Conservation (phyloP, 2,888 invertebrate genomes). For the Molorchus minor region DNA sequence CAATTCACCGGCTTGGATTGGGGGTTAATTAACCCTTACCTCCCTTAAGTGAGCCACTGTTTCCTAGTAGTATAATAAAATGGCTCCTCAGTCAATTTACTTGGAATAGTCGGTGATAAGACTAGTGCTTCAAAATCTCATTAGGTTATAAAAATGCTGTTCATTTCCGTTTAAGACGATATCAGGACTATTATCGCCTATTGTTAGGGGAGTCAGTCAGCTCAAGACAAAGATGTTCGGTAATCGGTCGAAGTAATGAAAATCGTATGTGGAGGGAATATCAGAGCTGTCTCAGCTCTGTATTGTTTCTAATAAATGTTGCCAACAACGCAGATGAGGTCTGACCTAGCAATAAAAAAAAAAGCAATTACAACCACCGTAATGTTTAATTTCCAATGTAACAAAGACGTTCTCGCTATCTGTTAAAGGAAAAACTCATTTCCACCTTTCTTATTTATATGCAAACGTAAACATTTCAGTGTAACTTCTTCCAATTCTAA, state of each 20-base stretch:
- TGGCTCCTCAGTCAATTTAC: no score
- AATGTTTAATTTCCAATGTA: not conserved
- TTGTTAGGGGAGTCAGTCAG: slow-evolving; percentile 42
- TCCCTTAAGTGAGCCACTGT: no score
- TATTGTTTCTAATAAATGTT: not conserved
- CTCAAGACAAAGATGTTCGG: slow-evolving; percentile 39
- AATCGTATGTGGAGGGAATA: slow-evolving; percentile 48
- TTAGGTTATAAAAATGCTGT: slow-evolving; percentile 11
- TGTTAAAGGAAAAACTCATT: slow-evolving; percentile 24
- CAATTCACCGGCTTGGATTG: no score
- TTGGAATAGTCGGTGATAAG: no score
- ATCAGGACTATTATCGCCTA: slow-evolving; percentile 41
- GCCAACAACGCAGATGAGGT: not conserved
- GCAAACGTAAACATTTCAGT: slow-evolving; percentile 33
- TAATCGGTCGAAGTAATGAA: slow-evolving; percentile 40
- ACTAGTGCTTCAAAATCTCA: not conserved
- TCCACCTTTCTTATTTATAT: slow-evolving; percentile 32
- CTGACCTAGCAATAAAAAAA: not conserved
- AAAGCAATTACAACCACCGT: not conserved
- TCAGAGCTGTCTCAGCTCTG: slow-evolving; percentile 17
- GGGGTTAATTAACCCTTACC: no score
- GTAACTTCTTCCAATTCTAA: slow-evolving; percentile 29
- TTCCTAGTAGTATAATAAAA: no score
- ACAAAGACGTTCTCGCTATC: not conserved
- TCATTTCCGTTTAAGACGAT: slow-evolving; percentile 49